A percentile compares a stretch with the other conserved stretches of the same genome.
These are phyloP conservation scores for Drosophila equinoxialis DNA, from an alignment of 1,140 invertebrate species.

Conservation along the genomic window DNA sequence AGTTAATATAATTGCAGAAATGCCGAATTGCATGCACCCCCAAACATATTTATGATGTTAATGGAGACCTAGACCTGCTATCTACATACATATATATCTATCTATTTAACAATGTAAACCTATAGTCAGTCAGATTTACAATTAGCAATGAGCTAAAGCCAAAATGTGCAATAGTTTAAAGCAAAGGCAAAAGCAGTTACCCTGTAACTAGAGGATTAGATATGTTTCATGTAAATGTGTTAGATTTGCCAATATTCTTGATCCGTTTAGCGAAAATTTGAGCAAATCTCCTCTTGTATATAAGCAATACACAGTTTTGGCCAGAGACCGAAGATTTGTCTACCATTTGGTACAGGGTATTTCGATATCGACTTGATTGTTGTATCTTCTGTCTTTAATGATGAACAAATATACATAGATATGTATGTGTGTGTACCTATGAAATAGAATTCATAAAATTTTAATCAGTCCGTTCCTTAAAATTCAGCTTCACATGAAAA, in stretches of 20 bases:
- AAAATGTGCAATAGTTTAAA: slow-evolving; percentile 69
- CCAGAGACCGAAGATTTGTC: background rate
- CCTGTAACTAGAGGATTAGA: slow-evolving; percentile 14
- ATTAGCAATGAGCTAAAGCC: slow-evolving; percentile 1
- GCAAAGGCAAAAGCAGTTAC: slow-evolving; percentile 17
- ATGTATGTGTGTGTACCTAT: background rate
- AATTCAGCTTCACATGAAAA: background rate
- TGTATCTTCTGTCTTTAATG: background rate
- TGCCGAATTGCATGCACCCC: background rate
- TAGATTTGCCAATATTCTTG: background rate
- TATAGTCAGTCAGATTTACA: slow-evolving; percentile 1
- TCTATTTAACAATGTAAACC: slow-evolving; percentile 22
- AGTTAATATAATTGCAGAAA: background rate
- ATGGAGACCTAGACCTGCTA: slow-evolving; percentile 23
- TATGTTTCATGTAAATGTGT: too few species aligned
- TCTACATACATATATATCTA: slow-evolving; percentile 20
- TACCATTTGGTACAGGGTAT: background rate
- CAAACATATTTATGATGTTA: background rate
- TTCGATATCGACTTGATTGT: background rate
- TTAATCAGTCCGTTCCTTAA: slow-evolving; percentile 8
- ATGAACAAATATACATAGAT: slow-evolving; percentile 6
- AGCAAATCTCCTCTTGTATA: background rate
- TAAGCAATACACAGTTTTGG: background rate
- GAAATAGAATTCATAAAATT: slow-evolving; percentile 6
- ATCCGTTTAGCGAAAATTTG: background rate